Percentiles rank a stretch among this genome's conserved stretches.
Evolutionary conservation across 1,140 invertebrate species (phyloP).

Genomic region (Prorops nasuta): DNA sequence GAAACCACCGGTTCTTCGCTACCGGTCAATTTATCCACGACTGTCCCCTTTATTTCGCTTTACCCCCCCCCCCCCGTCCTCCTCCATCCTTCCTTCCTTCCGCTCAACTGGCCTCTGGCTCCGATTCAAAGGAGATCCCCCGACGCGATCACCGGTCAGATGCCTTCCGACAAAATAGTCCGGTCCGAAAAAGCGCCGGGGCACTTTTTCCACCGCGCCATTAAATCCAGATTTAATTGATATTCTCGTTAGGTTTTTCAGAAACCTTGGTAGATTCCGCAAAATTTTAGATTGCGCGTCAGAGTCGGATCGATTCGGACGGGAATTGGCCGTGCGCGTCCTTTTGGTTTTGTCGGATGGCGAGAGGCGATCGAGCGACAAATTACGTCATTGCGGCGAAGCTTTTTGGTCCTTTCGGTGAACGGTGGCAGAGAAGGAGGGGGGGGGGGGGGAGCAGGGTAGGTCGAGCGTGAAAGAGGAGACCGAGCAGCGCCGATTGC

Average conservation of each 20-base stretch:
- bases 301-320: not conserved
- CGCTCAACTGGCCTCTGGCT: not conserved
- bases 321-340: not conserved
- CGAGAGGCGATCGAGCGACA: not conserved
- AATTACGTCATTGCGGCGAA: not conserved
- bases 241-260: not conserved
- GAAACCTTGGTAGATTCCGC: not conserved
- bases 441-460: not conserved
- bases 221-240: not conserved
- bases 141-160: no score
- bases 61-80: slow-evolving; percentile 7
- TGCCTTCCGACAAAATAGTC: no score
- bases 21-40: slow-evolving; percentile 33
- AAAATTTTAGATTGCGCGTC: not conserved
- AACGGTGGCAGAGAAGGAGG: slow-evolving; percentile 1
- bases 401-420: no score
- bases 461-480: slow-evolving; percentile 2
- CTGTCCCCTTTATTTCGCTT: slow-evolving; percentile 11
- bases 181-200: not conserved
- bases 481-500: slow-evolving; percentile 5
- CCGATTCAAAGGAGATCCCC: no score
- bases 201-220: not conserved
- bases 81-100: slow-evolving; percentile 24
- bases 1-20: slow-evolving; percentile 7
- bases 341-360: not conserved